Conservation (phyloP, 1,140 invertebrate genomes). For the Rhyacophila brunnea region DNA sequence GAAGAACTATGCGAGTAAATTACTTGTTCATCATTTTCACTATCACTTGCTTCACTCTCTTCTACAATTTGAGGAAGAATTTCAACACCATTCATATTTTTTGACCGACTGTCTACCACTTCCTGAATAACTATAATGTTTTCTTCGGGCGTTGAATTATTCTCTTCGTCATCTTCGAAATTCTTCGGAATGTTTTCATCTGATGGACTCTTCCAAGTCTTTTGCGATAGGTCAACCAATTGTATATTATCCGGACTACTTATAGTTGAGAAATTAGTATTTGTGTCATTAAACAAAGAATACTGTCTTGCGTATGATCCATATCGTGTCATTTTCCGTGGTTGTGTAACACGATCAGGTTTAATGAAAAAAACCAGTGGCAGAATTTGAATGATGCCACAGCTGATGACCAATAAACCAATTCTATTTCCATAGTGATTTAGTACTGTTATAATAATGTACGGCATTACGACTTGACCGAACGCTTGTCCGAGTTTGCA, state of each 20-base stretch:
- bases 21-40: conserved; percentile 43
- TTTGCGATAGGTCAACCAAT: conserved; percentile 46
- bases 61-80: conserved; percentile 53
- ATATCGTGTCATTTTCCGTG: conserved; percentile 41
- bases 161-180: conserved; percentile 36
- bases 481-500: conserved; percentile 47
- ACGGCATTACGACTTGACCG: conserved; percentile 47
- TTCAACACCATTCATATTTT: conserved; percentile 49
- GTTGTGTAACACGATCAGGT: conserved; percentile 40
- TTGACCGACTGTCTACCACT: conserved; percentile 41
- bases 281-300: conserved; percentile 42
- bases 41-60: conserved; percentile 46
- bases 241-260: conserved; percentile 44
- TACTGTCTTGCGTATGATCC: conserved; percentile 46
- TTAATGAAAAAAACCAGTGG: conserved; percentile 45
- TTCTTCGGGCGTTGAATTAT: conserved; percentile 27
- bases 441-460: conserved; percentile 45
- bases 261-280: conserved; percentile 13
- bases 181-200: conserved; percentile 44
- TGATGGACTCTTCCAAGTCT: conserved; percentile 52
- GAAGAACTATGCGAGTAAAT: conserved; percentile 40
- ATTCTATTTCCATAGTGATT: conserved; percentile 44
- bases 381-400: conserved; percentile 47
- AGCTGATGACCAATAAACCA: conserved; percentile 43
- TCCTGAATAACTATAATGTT: conserved; percentile 1